Base-by-base conservation (phyloP, 2,888 invertebrate species). In the Anorthoa munda region DNA sequence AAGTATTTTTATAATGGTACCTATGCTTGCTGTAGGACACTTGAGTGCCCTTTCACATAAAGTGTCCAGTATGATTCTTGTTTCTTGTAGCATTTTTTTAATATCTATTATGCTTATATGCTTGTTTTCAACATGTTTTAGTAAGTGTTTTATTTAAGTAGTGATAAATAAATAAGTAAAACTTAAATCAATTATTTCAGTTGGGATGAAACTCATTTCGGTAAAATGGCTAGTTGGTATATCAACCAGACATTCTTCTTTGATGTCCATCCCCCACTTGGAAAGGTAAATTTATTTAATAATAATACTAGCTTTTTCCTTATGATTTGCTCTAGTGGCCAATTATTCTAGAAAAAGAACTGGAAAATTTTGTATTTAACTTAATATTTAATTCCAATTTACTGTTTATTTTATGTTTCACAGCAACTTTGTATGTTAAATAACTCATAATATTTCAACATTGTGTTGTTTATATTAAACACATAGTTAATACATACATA, bases 191-290 rank as follows among this genome's bases (percentile, higher is more conserved):
- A 48, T 67, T 26, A 18, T 96, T 96, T 88, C 90, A 98, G 98
- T 92, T 99, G 99, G 99, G 99, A 99, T 96, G 99, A 99, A 97
- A 99, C 99, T 46, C 99, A 99, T 96, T 99, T 99, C 97, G 99
- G 99, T 0, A 99, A 99, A 97, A 99, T 99, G 99, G 99, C 98
- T 1, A 99, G 99, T 91, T 99, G 99, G 99, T 99, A 99, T 90
- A 99, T 99, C 82, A 99, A 99, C 89, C 97, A 99, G 85, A 99
- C 99, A 72, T 99, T 99, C 94, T 99, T 99, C 95, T 99, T 99
- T 95, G 99, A 99, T 96, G 99, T 99, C 2, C 99, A 99, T 96
- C 99, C 99, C 75, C 99, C 99, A 26, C 97, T 99, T 67, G 99
- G 99, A 88, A 99, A 99, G 97, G 99, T 99, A 97, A 90, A 84